Base-by-base conservation (phyloP, 2,797 vertebrate species). In the Huso huso region DNA sequence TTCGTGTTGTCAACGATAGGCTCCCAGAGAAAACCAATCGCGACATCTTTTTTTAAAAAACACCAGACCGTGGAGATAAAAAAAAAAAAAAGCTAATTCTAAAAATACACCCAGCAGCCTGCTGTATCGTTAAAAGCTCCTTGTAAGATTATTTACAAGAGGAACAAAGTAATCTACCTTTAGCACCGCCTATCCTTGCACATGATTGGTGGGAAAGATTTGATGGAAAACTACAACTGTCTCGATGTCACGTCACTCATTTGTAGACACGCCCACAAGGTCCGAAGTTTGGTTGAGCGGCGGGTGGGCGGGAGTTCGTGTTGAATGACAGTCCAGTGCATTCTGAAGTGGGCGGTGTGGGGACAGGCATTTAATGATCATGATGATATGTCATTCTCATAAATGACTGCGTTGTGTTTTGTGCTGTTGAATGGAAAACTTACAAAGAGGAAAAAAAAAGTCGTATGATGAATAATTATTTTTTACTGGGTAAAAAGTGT, bases 281-380 rank as follows among this genome's bases (percentile, higher is more conserved):
- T 86, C 88, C 85, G 78, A 7, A 71, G 86, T 83, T 89, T 58
- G 87, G 84, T 83, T 83, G 87, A 71, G 65, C 66, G 10, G 78
- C 6, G 55, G 74, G 70, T 62, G 51, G 63, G 52, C 68, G 62
- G 48, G 62, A 51, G 61, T 9, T 53, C 48, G 51, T 18, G 13
- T 37, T 65, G 5, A n/a, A 48, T 8, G 11, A 49, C 10, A 58
- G 3, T 6, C 0, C 6, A 61, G 6, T 48, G 58, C 48, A 57
- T 53, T 7, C 51, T 58, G 8, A 58, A 2, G 6, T 6, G 10
- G 11, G 6, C 9, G 11, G 55, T 8, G 55, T 3, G 55, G 10
- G 11, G 55, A 18, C 18, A 18, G 18, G 18, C 0, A 37, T 37
- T 37, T 37, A 37, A 37, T 37, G 37, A n/a, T 11, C 10, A 6